Base-by-base conservation (phyloP, 2,888 invertebrate genomes). In the Frankliniella fusca region DNA sequence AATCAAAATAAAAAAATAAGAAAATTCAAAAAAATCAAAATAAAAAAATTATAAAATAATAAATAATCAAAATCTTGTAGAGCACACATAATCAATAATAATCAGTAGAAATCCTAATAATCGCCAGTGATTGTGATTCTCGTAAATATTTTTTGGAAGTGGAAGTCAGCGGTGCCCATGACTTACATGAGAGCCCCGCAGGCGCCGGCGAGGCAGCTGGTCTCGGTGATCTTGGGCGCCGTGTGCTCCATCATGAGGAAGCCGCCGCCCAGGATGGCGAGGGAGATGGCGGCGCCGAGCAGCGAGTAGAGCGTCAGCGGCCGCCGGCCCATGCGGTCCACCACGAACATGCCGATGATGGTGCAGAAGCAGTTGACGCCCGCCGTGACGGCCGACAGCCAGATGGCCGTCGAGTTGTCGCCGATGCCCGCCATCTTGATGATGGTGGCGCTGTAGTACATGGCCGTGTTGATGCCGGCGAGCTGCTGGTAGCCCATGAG, bases 391-490 rank as follows among this genome's bases (percentile, higher is more conserved):
- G 88, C 88, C 3, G 89, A 85, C 82, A 90, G 85, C 90, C 90
- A 90, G 83, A 90, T 90, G 20, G 89, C 90, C 80, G 84, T 80
- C 9, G 85, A 84, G n/a, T 83, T 86, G 82, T 89, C 87, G 20
- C 83, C 84, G 48, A 86, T 83, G 3, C 86, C 86, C 27, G 86
- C 85, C 86, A 87, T 85, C 80, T 86, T 85, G 82, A 87, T 90
- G 82, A 90, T 90, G 83, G 89, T 89, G 10, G 90, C 90, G 84
- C 90, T 89, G 86, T 90, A 90, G 86, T 90, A 85, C 86, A 87
- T 90, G 83, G 91, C 89, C 5, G 90, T 91, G 86, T 91, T 91
- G 85, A 91, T 90, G 23, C 90, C 91, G 82, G 88, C 86, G 3
- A 91, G 85, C 85, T 91, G 90, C 85, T 91, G 90, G 85, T 90